Evolutionary conservation across 2,888 invertebrate species (phyloP).

Genomic region (Thalpophila matura): DNA sequence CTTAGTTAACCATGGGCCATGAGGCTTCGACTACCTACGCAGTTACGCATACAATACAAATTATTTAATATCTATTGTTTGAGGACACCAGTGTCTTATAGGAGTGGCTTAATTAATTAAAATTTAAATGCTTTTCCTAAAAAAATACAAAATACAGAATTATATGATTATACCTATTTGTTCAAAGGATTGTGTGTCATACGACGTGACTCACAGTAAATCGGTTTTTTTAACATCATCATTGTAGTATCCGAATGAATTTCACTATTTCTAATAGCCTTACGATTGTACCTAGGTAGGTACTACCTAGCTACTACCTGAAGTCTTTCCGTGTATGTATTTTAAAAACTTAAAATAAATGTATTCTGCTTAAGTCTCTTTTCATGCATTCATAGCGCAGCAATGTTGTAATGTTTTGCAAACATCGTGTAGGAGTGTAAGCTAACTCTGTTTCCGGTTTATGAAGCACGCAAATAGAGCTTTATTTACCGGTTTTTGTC

Average conservation of each 20-base stretch:
- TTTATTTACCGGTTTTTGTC: slow-evolving; percentile 62
- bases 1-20: too few species aligned
- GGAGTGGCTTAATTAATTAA: too few species aligned
- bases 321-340: too few species aligned
- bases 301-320: too few species aligned
- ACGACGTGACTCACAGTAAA: slow-evolving; percentile 4
- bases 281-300: too few species aligned
- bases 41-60: too few species aligned
- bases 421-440: slow-evolving; percentile 50
- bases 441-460: slow-evolving; percentile 48
- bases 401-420: slow-evolving; percentile 46
- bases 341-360: too few species aligned
- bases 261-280: neutral
- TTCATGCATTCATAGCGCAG: neutral
- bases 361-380: neutral
- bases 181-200: neutral
- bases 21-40: too few species aligned
- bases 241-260: neutral
- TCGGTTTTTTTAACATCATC: neutral
- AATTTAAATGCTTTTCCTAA: too few species aligned
- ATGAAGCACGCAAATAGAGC: slow-evolving; percentile 56
- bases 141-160: too few species aligned
- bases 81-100: too few species aligned
- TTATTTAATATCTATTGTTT: too few species aligned
- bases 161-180: neutral